A percentile compares a stretch with the other conserved stretches of the same genome.
phyloP scores from a whole-genome alignment of 2,888 invertebrate species.

The Parthenolecanium corni region DNA sequence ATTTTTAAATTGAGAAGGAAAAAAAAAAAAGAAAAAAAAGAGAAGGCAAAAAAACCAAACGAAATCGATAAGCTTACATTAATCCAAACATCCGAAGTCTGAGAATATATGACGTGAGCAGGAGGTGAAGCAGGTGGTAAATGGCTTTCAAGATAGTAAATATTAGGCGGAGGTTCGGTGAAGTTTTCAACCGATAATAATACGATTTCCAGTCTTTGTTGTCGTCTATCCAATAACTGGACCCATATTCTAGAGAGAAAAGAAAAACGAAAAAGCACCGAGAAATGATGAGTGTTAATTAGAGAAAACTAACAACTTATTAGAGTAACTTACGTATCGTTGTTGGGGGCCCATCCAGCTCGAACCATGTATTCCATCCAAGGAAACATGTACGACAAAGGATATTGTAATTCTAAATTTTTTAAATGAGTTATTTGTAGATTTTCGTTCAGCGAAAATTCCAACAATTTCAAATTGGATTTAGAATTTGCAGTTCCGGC shows the following conservation, averaged over 20 bases:
- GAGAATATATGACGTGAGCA: conserved; percentile 40
- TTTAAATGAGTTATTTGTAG: conserved; percentile 63
- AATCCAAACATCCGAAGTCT: conserved; percentile 70
- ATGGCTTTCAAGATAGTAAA: conserved; percentile 32
- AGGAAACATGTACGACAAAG: conserved; percentile 69
- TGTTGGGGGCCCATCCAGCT: conserved; percentile 89
- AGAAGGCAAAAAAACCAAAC: too few species aligned
- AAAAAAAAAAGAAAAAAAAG: too few species aligned
- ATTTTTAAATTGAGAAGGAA: too few species aligned
- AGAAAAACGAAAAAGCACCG: neutral
- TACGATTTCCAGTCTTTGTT: conserved; percentile 71
- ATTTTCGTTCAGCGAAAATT: conserved; percentile 54
- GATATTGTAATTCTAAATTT: conserved; percentile 61
- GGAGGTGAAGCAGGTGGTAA: conserved; percentile 35
- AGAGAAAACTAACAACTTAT: neutral
- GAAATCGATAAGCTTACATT: conserved; percentile 50
- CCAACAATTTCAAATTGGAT: conserved; percentile 74
- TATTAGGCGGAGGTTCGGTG: conserved; percentile 40
- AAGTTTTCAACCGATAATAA: conserved; percentile 73
- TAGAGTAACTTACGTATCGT: conserved; percentile 58
- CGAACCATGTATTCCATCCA: conserved; percentile 93
- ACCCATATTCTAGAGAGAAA: conserved; percentile 66
- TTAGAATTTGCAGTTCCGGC: conserved; percentile 84
- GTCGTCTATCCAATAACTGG: conserved; percentile 76
- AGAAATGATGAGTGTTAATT: neutral